A percentile compares a stretch with the other conserved stretches of the same genome.
phyloP scores from a whole-genome alignment of 2,888 invertebrate genomes.

The Linyphia triangularis region DNA sequence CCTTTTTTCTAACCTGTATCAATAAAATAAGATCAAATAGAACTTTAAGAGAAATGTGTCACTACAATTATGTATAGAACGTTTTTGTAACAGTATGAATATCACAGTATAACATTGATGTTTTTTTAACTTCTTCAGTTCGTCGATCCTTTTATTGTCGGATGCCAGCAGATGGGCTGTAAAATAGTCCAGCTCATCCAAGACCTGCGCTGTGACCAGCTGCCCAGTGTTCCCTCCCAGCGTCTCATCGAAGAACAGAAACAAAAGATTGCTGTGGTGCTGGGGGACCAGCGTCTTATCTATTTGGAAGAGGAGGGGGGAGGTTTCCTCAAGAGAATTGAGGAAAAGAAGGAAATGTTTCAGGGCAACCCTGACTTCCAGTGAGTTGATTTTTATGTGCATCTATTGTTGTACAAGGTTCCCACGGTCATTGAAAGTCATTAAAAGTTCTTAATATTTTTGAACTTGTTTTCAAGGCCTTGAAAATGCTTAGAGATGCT shows the following conservation, averaged over 20 bases:
- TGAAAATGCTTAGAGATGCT: no score
- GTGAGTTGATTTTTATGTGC: constrained; percentile 78
- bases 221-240: constrained; percentile 77
- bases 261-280: constrained; percentile 83
- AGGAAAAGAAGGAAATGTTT: constrained; percentile 81
- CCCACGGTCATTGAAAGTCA: no score
- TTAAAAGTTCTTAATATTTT: no score
- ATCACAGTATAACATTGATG: background rate
- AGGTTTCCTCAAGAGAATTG: constrained; percentile 83
- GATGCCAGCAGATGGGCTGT: constrained; percentile 66
- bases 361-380: constrained; percentile 81
- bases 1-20: no score
- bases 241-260: constrained; percentile 81
- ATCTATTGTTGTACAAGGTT: no score
- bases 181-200: constrained; percentile 83
- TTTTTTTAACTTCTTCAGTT: constrained; percentile 60
- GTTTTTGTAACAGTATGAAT: background rate
- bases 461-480: no score
- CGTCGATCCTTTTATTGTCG: constrained; percentile 64
- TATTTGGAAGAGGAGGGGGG: constrained; percentile 85
- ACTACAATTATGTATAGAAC: background rate
- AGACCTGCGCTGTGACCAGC: constrained; percentile 82
- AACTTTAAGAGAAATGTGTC: background rate
- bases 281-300: constrained; percentile 84
- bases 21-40: no score